phyloP scores from a whole-genome alignment of 2,797 vertebrate species.

The Adelosebastes latens region DNA sequence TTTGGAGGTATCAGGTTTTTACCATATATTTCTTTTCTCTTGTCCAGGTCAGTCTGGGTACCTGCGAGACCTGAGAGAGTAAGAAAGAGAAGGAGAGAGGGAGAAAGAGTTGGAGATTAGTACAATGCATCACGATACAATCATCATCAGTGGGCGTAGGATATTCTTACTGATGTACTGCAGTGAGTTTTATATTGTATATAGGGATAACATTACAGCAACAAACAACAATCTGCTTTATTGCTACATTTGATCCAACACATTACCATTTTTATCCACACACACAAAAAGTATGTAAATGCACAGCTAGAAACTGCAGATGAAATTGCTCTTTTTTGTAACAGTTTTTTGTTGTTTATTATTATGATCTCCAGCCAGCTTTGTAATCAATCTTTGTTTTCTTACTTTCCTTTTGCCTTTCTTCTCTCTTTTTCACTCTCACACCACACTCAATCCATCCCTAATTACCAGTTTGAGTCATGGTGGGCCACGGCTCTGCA shows the following conservation, averaged over 20 bases:
- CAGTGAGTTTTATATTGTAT: background rate
- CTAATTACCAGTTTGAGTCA: slow-evolving; percentile 66
- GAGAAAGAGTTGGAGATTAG: background rate
- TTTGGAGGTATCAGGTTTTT: slow-evolving; percentile 99
- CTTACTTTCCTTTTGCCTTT: background rate
- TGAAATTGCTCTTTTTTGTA: background rate
- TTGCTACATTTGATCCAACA: background rate
- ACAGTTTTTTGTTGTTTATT: background rate
- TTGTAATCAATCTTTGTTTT: background rate
- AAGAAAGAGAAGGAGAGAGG: background rate
- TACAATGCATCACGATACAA: background rate
- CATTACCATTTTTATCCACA: background rate
- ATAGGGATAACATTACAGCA: background rate
- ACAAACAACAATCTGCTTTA: background rate
- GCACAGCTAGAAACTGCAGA: background rate
- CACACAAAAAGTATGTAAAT: background rate
- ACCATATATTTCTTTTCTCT: slow-evolving; percentile 95
- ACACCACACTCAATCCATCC: slow-evolving; percentile 38
- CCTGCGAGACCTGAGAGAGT: slow-evolving; percentile 87
- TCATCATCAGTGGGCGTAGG: background rate
- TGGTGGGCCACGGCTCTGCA: slow-evolving; percentile 27
- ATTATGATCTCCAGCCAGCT: background rate
- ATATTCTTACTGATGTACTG: background rate
- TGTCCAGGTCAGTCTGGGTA: slow-evolving; percentile 91
- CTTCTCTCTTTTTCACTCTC: slow-evolving; percentile 6